A percentile compares a stretch with the other conserved stretches of the same genome.
Conservation (phyloP, 2,888 invertebrate species). For the Ophonus ardosiacus region DNA sequence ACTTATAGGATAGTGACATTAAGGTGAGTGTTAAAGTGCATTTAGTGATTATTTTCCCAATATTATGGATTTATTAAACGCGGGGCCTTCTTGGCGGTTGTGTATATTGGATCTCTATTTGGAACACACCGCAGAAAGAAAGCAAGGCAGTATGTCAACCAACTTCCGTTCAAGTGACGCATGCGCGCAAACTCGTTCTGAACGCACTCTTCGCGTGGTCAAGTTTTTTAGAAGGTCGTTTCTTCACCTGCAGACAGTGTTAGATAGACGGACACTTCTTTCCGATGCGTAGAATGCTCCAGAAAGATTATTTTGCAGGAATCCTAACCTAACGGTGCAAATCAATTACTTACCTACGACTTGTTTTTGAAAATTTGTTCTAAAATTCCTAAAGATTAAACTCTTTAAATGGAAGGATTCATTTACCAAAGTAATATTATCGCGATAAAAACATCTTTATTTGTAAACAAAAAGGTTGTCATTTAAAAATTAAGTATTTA, state of each 20-base stretch:
- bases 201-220: constrained; percentile 33
- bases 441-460: background rate
- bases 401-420: background rate
- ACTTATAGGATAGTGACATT: constrained; percentile 4
- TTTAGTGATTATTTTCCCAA: no score
- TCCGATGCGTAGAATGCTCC: constrained; percentile 9
- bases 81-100: constrained; percentile 45
- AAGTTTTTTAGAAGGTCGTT: constrained; percentile 64
- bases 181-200: constrained; percentile 30
- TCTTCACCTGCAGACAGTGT: constrained; percentile 57
- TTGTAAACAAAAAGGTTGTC: no score
- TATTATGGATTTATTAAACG: background rate
- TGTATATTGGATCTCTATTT: constrained; percentile 70
- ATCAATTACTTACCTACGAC: constrained; percentile 7
- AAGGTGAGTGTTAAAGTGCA: constrained; percentile 27
- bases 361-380: constrained; percentile 33
- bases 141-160: constrained; percentile 78
- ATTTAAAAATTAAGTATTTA: no score
- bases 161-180: constrained; percentile 69
- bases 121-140: constrained; percentile 75
- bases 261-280: constrained; percentile 13
- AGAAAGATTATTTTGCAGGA: constrained; percentile 48
- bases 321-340: constrained; percentile 15
- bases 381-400: background rate
- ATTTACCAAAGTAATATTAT: background rate